Percentiles rank a stretch among this genome's conserved stretches.
Conservation (phyloP, 2,888 invertebrate genomes). For the Allophyes oxyacanthae region DNA sequence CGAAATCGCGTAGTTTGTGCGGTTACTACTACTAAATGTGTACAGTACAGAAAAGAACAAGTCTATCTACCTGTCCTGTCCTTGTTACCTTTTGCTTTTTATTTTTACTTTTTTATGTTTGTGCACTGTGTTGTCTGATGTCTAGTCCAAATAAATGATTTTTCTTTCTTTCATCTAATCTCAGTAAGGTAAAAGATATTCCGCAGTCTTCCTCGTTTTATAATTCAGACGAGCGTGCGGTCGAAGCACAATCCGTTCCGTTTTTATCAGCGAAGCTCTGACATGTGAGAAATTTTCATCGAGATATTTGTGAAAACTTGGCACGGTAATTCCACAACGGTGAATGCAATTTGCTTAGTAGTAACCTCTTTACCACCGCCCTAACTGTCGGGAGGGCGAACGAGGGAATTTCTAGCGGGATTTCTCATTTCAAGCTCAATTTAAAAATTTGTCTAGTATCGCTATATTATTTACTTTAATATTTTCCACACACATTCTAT, state of each 20-base stretch:
- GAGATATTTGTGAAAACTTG: slow-evolving; percentile 64
- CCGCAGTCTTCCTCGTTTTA: slow-evolving; percentile 23
- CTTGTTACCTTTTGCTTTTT: too few relatives aligned
- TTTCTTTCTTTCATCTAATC: too few relatives aligned
- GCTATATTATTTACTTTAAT: slow-evolving; percentile 58
- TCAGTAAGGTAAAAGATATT: slow-evolving; percentile 21
- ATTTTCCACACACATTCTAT: slow-evolving; percentile 46
- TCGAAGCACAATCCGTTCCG: slow-evolving; percentile 31
- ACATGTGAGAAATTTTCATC: slow-evolving; percentile 57
- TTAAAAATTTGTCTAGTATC: slow-evolving; percentile 74
- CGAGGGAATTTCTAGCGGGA: slow-evolving; percentile 71
- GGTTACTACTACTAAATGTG: too few relatives aligned
- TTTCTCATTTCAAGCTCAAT: slow-evolving; percentile 85
- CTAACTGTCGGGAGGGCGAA: slow-evolving; percentile 58
- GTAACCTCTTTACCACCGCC: slow-evolving; percentile 77
- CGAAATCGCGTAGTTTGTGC: too few relatives aligned
- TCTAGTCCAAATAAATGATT: too few relatives aligned
- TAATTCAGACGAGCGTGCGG: slow-evolving; percentile 39
- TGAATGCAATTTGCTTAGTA: slow-evolving; percentile 82
- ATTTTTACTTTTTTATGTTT: too few relatives aligned
- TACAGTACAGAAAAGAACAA: too few relatives aligned
- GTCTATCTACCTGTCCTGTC: too few relatives aligned
- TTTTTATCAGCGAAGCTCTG: slow-evolving; percentile 54
- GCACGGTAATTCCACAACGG: slow-evolving; percentile 66
- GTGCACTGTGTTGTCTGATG: too few relatives aligned